Evolutionary conservation across 2,113 vertebrate species (phyloP), one percentile per base, ranked within the genome.

Genomic region (Ailurus styani): DNA sequence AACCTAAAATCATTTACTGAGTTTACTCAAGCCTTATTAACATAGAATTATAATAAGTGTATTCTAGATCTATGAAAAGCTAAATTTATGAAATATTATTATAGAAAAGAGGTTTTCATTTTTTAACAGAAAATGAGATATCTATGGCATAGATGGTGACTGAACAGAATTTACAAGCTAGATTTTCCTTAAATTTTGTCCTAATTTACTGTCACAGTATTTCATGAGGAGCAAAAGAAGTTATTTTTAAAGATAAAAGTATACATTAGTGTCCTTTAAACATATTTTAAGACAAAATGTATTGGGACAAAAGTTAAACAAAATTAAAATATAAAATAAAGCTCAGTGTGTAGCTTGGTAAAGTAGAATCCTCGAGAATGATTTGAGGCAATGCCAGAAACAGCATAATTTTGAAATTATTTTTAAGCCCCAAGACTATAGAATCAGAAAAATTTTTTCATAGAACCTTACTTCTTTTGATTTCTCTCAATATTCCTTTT

Each of bases 1-100:
- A 91, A 78, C 83, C n/a, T 72, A 86, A 96, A 97, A 75, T 81
- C 20, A 83, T 55, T 83, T 60, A 90, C 25, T 81, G 81, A 96
- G 79, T 79, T 1, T 5, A 87, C 21, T 97, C 50, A 87, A 86
- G 34, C 0, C 17, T 37, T 84, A 87, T 55, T 93, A 85, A 84
- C 93, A 82, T 47, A 95, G 17, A 91, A 91, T 93, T 68, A 37
- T 47, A 70, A 34, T 68, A 34, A 91, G 23, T 78, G 6, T 62
- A 82, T 86, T 66, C 17, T 47, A 93, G 82, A 91, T 64, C 70
- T 75, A 91, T 45, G 20, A 93, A 87, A 93, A 87, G 34, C 3
- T 86, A 27, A 93, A 57, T 75, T 50, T 57, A 90, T 75, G 27
- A 75, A 90, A 85, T 52, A 7, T 27, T 82, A 50, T 57, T 54